These are phyloP conservation scores for Trissolcus japonicus DNA, from an alignment of 2,888 invertebrate species.

Conservation along the genomic window DNA sequence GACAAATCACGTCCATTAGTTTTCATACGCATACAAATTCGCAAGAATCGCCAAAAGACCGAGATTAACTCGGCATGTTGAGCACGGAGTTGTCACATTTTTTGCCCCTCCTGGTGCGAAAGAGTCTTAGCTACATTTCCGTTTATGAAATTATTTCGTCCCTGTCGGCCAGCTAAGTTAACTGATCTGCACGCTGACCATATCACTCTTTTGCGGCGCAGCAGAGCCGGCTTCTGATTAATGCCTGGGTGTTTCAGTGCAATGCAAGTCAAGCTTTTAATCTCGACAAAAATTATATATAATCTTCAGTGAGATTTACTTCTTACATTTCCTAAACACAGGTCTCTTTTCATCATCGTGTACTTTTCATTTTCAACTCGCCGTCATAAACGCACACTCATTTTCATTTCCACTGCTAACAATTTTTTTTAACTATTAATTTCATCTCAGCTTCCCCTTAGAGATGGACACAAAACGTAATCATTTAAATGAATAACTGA, in stretches of 20 bases:
- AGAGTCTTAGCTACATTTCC: slow-evolving; percentile 87
- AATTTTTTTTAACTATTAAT: too few species aligned
- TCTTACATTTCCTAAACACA: not conserved
- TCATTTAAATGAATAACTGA: too few species aligned
- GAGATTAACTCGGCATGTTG: slow-evolving; percentile 27
- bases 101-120: slow-evolving; percentile 83
- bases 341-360: too few species aligned
- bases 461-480: too few species aligned
- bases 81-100: slow-evolving; percentile 78
- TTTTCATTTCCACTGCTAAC: too few species aligned
- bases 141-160: slow-evolving; percentile 86
- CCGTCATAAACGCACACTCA: too few species aligned
- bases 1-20: slow-evolving; percentile 64
- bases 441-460: too few species aligned
- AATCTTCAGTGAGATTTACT: not conserved
- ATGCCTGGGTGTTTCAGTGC: slow-evolving; percentile 64
- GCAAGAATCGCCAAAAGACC: slow-evolving; percentile 1
- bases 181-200: slow-evolving; percentile 92
- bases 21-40: slow-evolving; percentile 5
- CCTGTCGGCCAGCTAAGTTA: slow-evolving; percentile 86
- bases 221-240: slow-evolving; percentile 45
- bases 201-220: slow-evolving; percentile 79
- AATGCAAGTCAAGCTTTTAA: slow-evolving; percentile 33
- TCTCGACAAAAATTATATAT: slow-evolving; percentile 63
- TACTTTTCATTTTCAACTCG: too few species aligned